A percentile compares a stretch with the other conserved stretches of the same genome.
Evolutionary conservation across 2,113 vertebrate species (phyloP).

Genomic region (Bubo bubo): DNA sequence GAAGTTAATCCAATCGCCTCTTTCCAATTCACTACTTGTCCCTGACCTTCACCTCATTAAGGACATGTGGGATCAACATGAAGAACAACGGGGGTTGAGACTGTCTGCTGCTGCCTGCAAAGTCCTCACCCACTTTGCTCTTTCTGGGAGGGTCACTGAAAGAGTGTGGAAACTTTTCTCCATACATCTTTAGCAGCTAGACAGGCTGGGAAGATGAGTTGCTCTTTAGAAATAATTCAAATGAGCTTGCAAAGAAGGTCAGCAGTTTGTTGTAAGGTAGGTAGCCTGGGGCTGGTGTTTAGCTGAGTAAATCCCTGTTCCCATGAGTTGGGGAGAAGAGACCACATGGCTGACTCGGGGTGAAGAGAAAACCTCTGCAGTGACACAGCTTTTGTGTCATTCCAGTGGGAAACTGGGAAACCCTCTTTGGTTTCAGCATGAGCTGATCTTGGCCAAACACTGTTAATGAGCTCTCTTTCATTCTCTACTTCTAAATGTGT

Average conservation of each 20-base stretch:
- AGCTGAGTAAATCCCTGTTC: neutral
- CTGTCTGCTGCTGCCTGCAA: neutral
- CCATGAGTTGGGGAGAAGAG: neutral
- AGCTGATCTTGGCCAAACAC: neutral
- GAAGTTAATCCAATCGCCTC: neutral
- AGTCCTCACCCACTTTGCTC: neutral
- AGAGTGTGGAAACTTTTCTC: neutral
- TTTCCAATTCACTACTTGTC: neutral
- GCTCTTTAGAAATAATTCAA: neutral
- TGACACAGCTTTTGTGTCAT: neutral
- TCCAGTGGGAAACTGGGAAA: neutral
- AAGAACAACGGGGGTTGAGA: neutral
- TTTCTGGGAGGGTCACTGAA: neutral
- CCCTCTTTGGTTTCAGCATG: neutral
- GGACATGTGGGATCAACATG: neutral
- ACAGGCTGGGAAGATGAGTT: neutral
- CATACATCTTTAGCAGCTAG: neutral
- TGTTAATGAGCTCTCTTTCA: neutral
- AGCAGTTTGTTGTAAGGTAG: neutral
- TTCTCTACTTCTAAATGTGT: neutral
- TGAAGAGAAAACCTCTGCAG: neutral
- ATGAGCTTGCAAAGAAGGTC: neutral
- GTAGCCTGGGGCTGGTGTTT: neutral
- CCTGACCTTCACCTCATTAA: neutral
- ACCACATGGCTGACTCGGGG: neutral